Evolutionary conservation across 64 coral and sea anemone species (phyloP), one percentile per base, ranked within the genome.

Genomic region (Montipora capricornis): DNA sequence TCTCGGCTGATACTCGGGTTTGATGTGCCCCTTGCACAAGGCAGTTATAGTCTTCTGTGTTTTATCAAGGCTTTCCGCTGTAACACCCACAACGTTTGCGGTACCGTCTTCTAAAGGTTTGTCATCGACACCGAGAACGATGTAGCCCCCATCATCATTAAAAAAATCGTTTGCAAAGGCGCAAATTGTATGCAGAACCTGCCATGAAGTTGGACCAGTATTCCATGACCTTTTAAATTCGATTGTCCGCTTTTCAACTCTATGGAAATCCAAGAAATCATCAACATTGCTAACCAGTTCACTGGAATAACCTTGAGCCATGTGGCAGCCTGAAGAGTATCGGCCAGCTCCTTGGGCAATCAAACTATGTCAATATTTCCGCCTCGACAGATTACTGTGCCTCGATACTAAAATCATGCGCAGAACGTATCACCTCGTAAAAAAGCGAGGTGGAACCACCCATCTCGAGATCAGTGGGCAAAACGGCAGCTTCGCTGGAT

Each of bases 81-180:
- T 5, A n/a, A 96, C 46, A 22, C 95, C 95, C 48, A 16, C 46
- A 5, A 88, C 74, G 17, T 68, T 60, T 2, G 20, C 45, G 7
- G 93, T 70, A 5, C 70, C 60, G 16, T 89, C 60, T 19, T 83
- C 52, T 14, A 81, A 85, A 24, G 49, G 57, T 15, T 94, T 76
- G 15, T 94, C 78, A 17, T 88, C 73, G 1, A 90, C 90, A 17
- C 95, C 95, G 19, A 96, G 79, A 13, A 96, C 68, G 22, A 96
- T 84, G 44, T 96, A 96, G 16, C 95, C 90, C 0, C 95, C 95
- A 84, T 96, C 92, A 12, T 93, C 95, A 20, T 93, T 93, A 19
- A 83, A 83, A 55, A 55, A 93, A 37, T 96, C 95, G 49, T 96
- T 96, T 5, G 95, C 95, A 57, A 96, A 93, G 3, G 95, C 95